Percentiles rank a stretch among this genome's conserved stretches.
Evolutionary conservation across 2,113 vertebrate genomes (phyloP).

Genomic region (Procavia capensis): DNA sequence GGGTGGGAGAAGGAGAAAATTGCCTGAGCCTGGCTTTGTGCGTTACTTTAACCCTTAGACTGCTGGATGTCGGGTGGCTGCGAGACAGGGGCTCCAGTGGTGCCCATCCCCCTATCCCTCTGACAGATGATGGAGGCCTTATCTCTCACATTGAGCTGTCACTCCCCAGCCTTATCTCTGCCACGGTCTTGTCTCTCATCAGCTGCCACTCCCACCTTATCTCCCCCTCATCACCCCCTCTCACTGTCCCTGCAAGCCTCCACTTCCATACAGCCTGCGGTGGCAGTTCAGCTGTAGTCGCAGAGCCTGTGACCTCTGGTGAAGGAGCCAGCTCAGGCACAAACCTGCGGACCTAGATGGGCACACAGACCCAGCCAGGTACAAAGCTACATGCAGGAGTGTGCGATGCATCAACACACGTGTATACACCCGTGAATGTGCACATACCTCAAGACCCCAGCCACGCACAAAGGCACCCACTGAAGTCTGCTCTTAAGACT

Average conservation of each 20-base stretch:
- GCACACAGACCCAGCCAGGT: background rate
- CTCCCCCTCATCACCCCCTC: background rate
- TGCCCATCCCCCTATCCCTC: rapidly evolving
- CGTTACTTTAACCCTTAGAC: slow-evolving; percentile 60
- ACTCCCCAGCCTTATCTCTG: slow-evolving; percentile 56
- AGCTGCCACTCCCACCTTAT: slow-evolving; percentile 44
- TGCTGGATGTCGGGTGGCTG: background rate
- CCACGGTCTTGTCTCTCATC: slow-evolving; percentile 51
- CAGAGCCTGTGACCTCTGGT: background rate
- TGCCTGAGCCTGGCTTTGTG: slow-evolving; percentile 36
- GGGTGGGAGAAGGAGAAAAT: background rate
- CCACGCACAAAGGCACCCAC: background rate
- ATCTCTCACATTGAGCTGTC: slow-evolving; percentile 61
- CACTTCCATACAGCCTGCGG: background rate
- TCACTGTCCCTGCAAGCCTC: background rate
- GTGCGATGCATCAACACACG: background rate
- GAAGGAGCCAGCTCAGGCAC: background rate
- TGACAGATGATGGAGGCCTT: slow-evolving; percentile 13
- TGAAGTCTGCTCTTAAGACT: background rate
- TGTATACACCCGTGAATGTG: rapidly evolving
- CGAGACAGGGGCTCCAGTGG: background rate
- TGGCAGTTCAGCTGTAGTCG: rapidly evolving
- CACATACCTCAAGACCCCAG: background rate
- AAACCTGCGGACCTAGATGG: background rate
- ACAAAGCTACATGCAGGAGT: background rate